Conservation (phyloP, 2,797 vertebrate species). For the Loriculus beryllinus region DNA sequence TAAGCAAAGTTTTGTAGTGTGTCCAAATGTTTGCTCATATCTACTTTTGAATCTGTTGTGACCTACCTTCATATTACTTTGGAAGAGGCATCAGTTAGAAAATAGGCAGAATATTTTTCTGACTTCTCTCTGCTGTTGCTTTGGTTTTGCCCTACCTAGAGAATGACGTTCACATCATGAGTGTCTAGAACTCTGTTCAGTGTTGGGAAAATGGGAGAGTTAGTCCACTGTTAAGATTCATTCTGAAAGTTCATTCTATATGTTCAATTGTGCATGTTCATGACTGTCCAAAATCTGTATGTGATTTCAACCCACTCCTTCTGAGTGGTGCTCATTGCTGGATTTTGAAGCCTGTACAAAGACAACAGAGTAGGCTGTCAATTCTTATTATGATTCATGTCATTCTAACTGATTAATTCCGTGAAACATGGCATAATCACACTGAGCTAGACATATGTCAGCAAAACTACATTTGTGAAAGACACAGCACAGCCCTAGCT, state of each 20-base stretch:
- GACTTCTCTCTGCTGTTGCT: neutral
- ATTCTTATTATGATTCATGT: conserved; percentile 38
- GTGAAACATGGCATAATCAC: conserved; percentile 45
- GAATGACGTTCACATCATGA: neutral
- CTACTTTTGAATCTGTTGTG: neutral
- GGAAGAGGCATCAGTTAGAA: neutral
- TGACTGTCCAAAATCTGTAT: neutral
- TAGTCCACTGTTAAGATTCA: neutral
- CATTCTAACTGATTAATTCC: conserved; percentile 49
- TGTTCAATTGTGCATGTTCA: conserved; percentile 17
- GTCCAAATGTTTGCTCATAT: neutral
- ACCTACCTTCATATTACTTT: neutral
- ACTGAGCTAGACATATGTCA: conserved; percentile 34
- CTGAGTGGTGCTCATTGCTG: conserved; percentile 2
- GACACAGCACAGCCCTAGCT: neutral
- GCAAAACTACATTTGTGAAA: conserved; percentile 9
- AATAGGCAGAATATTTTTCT: neutral
- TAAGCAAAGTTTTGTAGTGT: neutral
- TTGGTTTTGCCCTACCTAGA: neutral
- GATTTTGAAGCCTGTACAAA: conserved; percentile 49
- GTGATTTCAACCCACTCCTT: conserved; percentile 12
- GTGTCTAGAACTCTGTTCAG: neutral
- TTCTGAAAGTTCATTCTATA: conserved; percentile 30
- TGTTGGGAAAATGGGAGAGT: neutral
- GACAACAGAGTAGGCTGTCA: conserved; percentile 28